These are phyloP conservation scores for Eupithecia insigniata DNA, from an alignment of 2,888 invertebrate genomes.

Conservation along the genomic window DNA sequence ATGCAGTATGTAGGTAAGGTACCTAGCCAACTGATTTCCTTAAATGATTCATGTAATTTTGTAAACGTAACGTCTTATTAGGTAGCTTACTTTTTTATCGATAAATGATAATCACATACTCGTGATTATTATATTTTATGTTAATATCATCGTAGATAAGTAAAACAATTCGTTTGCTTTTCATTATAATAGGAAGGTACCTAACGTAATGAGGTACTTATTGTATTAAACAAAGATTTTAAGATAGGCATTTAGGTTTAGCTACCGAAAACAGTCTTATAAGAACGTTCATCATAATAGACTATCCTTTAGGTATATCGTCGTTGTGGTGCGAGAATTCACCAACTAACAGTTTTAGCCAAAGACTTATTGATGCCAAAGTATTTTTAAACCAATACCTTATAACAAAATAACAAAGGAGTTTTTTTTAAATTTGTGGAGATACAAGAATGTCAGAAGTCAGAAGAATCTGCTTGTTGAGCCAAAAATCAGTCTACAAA, in stretches of 20 bases:
- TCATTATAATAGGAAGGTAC: neutral
- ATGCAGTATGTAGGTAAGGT: constrained; percentile 2
- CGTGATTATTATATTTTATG: neutral
- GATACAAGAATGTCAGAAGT: no score
- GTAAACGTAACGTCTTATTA: neutral
- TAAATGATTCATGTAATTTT: constrained; percentile 14
- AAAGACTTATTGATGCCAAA: no score
- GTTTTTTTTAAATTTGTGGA: no score
- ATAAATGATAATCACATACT: neutral
- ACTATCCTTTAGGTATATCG: no score
- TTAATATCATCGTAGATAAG: neutral
- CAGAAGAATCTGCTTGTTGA: no score
- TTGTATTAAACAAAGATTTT: neutral
- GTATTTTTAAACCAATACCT: no score
- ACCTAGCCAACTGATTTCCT: constrained; percentile 3
- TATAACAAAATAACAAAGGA: no score
- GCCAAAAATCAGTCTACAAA: no score
- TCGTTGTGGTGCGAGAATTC: no score
- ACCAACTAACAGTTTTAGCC: no score
- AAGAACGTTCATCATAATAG: neutral
- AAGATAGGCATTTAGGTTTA: neutral
- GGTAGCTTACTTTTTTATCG: neutral
- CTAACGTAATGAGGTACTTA: neutral
- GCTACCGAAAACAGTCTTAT: neutral
- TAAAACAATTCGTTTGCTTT: neutral